Percentiles rank a stretch among this genome's conserved stretches.
Evolutionary conservation across 2,113 vertebrate genomes (phyloP).

Genomic region (Tachysurus vachellii): DNA sequence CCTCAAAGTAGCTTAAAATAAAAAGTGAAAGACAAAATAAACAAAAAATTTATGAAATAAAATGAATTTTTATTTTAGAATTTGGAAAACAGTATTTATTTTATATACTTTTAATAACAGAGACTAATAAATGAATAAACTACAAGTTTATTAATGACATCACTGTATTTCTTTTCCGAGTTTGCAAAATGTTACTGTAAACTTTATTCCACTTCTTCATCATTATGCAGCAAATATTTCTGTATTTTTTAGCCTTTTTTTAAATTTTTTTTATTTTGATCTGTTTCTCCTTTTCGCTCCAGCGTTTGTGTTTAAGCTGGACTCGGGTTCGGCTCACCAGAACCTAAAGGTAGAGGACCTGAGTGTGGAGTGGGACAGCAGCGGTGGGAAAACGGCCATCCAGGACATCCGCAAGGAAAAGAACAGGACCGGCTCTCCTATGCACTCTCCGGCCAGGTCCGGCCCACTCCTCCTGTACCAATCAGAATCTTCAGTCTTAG

Average conservation of each 20-base stretch:
- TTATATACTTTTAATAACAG: no score
- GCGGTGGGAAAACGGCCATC: constrained; percentile 81
- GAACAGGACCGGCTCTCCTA: constrained; percentile 85
- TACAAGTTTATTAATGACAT: no score
- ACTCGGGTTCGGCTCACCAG: constrained; percentile 86
- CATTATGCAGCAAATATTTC: not conserved
- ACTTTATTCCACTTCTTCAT: no score
- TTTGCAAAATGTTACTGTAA: not conserved
- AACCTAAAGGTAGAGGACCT: constrained; percentile 92
- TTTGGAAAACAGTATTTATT: no score
- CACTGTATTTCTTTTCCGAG: no score
- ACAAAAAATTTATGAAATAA: no score
- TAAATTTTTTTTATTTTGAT: not conserved
- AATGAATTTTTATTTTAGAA: no score
- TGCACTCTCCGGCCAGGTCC: constrained; percentile 93
- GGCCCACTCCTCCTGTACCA: not conserved
- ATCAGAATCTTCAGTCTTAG: not conserved
- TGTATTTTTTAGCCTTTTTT: not conserved
- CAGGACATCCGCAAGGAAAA: constrained; percentile 94
- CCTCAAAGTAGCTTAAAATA: no score
- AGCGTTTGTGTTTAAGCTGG: constrained; percentile 92
- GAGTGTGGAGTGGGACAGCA: constrained; percentile 92
- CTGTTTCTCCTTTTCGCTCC: constrained; percentile 16
- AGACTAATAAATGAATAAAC: no score
- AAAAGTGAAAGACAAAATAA: no score